Evolutionary conservation across 2,888 invertebrate species (phyloP).

Genomic region (Isotomurus palustris): DNA sequence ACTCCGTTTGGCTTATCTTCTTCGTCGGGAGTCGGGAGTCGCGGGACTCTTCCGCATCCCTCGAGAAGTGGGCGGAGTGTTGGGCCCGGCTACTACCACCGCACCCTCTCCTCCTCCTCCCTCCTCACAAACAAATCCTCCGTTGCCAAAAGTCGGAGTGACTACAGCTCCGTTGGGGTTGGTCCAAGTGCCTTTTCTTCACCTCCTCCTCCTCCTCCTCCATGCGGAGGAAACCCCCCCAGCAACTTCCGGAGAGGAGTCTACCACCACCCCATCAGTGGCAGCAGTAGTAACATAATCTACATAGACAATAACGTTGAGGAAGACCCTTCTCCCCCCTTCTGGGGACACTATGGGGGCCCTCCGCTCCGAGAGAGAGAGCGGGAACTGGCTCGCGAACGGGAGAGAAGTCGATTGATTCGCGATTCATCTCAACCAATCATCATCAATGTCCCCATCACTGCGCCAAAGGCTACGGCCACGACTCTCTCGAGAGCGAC

Average conservation of each 20-base stretch:
- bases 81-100: conserved; percentile 28
- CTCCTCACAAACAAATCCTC: conserved; percentile 21
- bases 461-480: conserved; percentile 11
- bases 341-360: neutral
- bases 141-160: conserved; percentile 34
- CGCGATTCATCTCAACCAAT: conserved; percentile 7
- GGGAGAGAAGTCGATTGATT: neutral
- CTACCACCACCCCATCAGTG: neutral
- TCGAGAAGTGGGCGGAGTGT: conserved; percentile 7
- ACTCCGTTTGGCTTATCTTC: neutral
- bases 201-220: too few relatives aligned
- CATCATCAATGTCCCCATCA: conserved; percentile 6
- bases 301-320: too few relatives aligned
- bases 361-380: neutral
- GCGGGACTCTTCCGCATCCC: conserved; percentile 13
- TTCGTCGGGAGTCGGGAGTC: conserved; percentile 15
- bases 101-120: conserved; percentile 28
- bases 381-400: neutral
- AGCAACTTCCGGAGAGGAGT: too few relatives aligned
- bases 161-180: conserved; percentile 22
- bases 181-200: too few relatives aligned
- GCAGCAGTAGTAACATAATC: conserved; percentile 3
- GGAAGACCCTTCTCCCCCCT: too few relatives aligned
- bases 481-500: conserved; percentile 9
- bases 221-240: too few relatives aligned